These are phyloP conservation scores for Phorcus lineatus DNA, from an alignment of 2,888 invertebrate genomes.

Conservation along the genomic window DNA sequence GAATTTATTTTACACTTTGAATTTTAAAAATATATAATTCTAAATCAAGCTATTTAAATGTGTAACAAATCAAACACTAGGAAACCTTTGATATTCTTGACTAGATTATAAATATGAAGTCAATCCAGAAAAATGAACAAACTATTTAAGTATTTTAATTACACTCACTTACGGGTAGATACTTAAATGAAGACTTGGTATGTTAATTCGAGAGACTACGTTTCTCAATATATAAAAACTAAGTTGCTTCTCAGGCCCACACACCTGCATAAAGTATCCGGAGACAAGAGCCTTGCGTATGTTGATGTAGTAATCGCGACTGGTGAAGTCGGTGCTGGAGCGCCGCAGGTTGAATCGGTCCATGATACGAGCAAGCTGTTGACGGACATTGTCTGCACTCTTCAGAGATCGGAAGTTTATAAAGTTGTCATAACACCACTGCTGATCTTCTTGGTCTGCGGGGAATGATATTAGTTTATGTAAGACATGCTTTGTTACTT, in stretches of 20 bases:
- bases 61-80: too few species aligned
- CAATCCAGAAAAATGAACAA: too few species aligned
- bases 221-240: too few species aligned
- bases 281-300: constrained; percentile 98
- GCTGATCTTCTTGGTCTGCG: constrained; percentile 97
- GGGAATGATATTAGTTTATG: constrained; percentile 26
- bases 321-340: constrained; percentile 98
- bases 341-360: constrained; percentile 95
- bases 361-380: constrained; percentile 98
- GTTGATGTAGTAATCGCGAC: constrained; percentile 98
- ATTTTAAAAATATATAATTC: too few species aligned
- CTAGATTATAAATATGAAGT: too few species aligned
- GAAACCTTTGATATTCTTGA: too few species aligned
- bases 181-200: too few species aligned
- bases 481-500: background rate
- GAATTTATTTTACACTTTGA: too few species aligned
- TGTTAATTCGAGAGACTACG: too few species aligned
- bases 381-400: constrained; percentile 98
- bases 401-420: constrained; percentile 98
- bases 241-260: background rate
- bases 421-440: constrained; percentile 99
- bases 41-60: too few species aligned
- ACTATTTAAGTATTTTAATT: too few species aligned
- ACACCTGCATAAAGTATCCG: constrained; percentile 99
- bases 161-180: too few species aligned